Evolutionary conservation across 2,888 invertebrate genomes (phyloP).

Genomic region (Timema podura): DNA sequence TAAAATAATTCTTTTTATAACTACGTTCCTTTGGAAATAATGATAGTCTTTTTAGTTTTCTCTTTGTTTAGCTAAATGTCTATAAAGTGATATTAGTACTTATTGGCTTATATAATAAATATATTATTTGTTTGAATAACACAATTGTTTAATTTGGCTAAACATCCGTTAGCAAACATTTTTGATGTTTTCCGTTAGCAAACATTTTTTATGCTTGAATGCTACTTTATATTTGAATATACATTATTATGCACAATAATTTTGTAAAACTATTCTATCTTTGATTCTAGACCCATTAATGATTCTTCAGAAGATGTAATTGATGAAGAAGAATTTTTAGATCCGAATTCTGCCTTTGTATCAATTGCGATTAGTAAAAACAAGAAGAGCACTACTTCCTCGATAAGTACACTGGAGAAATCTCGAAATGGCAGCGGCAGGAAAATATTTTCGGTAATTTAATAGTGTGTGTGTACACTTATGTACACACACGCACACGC

Average conservation of each 20-base stretch:
- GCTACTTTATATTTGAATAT: background rate
- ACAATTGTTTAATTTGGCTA: no score
- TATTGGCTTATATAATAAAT: no score
- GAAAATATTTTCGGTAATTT: no score
- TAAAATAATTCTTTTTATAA: no score
- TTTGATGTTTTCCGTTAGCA: no score
- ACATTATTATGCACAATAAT: background rate
- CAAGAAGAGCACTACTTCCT: constrained; percentile 1
- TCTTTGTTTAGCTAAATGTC: no score
- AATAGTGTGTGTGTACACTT: no score
- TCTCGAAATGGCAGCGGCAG: background rate
- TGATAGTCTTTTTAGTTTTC: no score
- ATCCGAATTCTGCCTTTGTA: constrained; percentile 24
- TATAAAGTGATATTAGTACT: no score
- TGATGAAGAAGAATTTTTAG: constrained; percentile 19
- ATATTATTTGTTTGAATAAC: no score
- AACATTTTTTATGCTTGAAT: background rate
- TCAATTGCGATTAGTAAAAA: constrained; percentile 22
- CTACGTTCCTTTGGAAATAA: no score
- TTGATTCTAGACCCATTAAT: background rate
- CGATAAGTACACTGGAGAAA: constrained; percentile 1
- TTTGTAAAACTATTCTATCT: background rate
- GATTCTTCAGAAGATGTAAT: background rate
- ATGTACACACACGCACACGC: no score
- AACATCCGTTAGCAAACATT: background rate